A percentile compares a stretch with the other conserved stretches of the same genome.
Evolutionary conservation across 2,888 invertebrate species (phyloP).

Genomic region (Laothoe populi): DNA sequence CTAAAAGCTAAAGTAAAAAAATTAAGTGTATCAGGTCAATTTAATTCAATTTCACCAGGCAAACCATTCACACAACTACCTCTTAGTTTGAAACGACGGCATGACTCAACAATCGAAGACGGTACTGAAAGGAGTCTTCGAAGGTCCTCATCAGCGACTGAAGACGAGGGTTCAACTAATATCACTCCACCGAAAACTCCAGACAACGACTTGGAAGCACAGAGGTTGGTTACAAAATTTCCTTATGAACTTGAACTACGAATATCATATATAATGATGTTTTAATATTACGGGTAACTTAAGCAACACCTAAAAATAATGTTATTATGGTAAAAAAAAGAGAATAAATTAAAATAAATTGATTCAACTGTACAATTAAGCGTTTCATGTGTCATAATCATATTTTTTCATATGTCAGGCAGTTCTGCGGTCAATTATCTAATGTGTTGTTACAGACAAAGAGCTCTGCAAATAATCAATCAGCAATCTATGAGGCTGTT

Average conservation of each 20-base stretch:
- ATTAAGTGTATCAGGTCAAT: background rate
- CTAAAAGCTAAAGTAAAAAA: background rate
- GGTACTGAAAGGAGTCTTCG: conserved; percentile 68
- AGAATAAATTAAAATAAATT: background rate
- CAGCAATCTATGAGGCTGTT: conserved; percentile 79
- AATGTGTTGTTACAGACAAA: conserved; percentile 62
- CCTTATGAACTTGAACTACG: too few species aligned
- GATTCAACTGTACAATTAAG: too few species aligned
- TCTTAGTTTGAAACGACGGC: conserved; percentile 71
- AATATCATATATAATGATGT: too few species aligned
- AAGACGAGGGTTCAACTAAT: conserved; percentile 78
- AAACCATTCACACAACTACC: conserved; percentile 78
- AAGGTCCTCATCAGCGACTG: conserved; percentile 79
- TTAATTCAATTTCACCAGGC: conserved; percentile 53
- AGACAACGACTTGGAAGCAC: conserved; percentile 77
- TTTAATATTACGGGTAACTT: too few species aligned
- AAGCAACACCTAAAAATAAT: too few species aligned
- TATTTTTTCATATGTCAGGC: too few species aligned
- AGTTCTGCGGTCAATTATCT: conserved; percentile 5
- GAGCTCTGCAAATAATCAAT: conserved; percentile 77
- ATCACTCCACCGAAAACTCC: conserved; percentile 81
- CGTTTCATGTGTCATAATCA: too few species aligned
- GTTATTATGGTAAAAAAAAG: background rate
- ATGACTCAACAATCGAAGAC: conserved; percentile 72
- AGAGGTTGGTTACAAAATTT: conserved; percentile 56